These are phyloP conservation scores for Albula goreensis DNA, from an alignment of 2,113 vertebrate genomes.

Conservation along the genomic window DNA sequence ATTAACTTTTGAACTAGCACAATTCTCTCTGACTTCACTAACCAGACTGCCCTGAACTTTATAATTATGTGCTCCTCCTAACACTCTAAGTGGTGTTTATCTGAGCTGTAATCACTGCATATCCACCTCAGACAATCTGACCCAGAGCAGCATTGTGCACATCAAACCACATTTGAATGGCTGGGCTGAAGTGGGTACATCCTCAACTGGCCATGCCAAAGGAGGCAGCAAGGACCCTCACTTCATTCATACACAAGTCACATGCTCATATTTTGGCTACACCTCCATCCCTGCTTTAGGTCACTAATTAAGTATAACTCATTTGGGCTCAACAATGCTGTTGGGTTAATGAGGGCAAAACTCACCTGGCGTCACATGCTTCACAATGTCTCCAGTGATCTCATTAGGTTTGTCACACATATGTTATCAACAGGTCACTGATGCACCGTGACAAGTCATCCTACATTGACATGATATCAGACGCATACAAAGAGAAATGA, in stretches of 20 bases:
- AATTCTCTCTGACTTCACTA: not conserved
- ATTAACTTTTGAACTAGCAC: not conserved
- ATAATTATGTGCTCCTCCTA: not conserved
- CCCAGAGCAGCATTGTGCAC: not conserved
- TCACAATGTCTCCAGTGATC: not conserved
- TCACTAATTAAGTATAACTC: not conserved
- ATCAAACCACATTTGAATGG: not conserved
- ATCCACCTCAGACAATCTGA: not conserved
- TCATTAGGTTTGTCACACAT: not conserved
- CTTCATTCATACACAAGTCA: not conserved
- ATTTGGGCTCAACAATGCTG: not conserved
- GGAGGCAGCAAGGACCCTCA: not conserved
- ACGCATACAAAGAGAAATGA: not conserved
- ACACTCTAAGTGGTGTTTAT: not conserved
- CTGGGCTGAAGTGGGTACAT: not conserved
- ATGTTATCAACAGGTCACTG: no score
- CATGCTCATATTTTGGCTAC: not conserved
- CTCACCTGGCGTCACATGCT: not conserved
- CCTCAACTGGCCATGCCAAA: not conserved
- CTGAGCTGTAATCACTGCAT: not conserved
- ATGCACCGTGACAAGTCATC: not conserved
- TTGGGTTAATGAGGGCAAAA: not conserved
- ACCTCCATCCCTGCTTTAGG: not conserved
- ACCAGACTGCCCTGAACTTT: not conserved
- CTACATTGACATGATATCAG: not conserved